Evolutionary conservation across 2,797 vertebrate genomes (phyloP).

Genomic region (Delichon dasypus): DNA sequence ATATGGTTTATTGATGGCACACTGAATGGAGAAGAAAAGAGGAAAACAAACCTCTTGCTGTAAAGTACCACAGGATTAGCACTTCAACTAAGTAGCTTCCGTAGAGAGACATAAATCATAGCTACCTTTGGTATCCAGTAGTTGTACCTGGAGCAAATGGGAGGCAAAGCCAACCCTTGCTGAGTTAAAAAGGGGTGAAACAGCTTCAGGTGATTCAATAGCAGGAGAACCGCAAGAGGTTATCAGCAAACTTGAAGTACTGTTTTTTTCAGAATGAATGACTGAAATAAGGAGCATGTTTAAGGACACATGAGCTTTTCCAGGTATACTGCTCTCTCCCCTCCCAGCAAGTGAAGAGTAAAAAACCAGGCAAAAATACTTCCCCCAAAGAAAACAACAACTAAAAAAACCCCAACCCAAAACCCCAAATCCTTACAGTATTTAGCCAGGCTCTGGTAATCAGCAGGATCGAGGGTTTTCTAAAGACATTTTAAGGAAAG

Average conservation of each 20-base stretch:
- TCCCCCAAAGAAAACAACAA: not conserved
- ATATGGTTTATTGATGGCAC: not conserved
- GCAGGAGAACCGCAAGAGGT: not conserved
- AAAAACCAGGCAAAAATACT: not conserved
- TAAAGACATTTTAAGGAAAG: not conserved
- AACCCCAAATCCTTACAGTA: not conserved
- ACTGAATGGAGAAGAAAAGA: not conserved
- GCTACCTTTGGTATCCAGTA: not conserved
- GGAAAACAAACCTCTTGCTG: constrained; percentile 14
- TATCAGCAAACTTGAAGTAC: not conserved
- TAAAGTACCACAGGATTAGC: not conserved
- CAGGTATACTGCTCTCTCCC: not conserved
- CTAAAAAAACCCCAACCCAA: not conserved
- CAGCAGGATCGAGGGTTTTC: not conserved
- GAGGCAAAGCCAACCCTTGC: not conserved
- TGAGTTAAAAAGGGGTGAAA: not conserved
- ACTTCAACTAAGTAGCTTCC: constrained; percentile 4
- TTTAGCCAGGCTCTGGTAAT: not conserved
- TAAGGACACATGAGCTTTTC: not conserved
- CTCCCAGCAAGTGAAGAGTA: not conserved
- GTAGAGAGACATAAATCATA: not conserved
- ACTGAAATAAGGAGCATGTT: not conserved
- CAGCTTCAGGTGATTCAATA: not conserved
- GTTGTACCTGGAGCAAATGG: not conserved
- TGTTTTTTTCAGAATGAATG: not conserved